Conservation (phyloP, 2,888 invertebrate genomes). For the Eucriotettix oculatus region DNA sequence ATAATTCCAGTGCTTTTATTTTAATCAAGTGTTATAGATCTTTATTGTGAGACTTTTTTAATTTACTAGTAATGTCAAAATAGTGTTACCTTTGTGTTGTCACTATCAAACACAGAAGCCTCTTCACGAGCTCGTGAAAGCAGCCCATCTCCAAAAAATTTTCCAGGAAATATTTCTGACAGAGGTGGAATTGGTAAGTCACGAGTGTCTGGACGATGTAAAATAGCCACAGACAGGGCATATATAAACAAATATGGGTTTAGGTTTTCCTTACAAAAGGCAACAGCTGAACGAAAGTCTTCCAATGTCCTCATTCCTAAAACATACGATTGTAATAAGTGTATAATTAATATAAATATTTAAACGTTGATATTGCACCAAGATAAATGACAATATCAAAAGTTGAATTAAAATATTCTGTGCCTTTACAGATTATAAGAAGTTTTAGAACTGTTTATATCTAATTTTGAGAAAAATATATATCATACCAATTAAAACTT, state of each 20-base stretch:
- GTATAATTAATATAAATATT: not conserved
- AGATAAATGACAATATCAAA: not conserved
- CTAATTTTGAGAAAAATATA: conserved; percentile 9
- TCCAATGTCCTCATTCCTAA: conserved; percentile 50
- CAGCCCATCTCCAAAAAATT: conserved; percentile 59
- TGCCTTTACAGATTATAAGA: too few species aligned
- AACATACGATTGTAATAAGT: conserved; percentile 2
- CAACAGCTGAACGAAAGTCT: conserved; percentile 53
- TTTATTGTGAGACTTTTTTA: not conserved
- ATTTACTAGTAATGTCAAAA: not conserved
- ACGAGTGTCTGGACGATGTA: conserved; percentile 55
- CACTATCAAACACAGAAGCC: conserved; percentile 37
- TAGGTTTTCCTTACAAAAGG: conserved; percentile 51
- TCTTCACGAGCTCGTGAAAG: conserved; percentile 54
- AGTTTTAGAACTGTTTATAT: not conserved
- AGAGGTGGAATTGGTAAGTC: conserved; percentile 53
- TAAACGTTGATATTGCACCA: not conserved
- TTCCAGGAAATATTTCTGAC: conserved; percentile 63
- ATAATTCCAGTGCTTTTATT: too few species aligned
- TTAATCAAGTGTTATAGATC: too few species aligned
- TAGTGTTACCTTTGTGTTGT: not conserved
- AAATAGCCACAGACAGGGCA: conserved; percentile 53
- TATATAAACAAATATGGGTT: conserved; percentile 73
- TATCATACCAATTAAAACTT: conserved; percentile 44
- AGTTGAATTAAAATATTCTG: too few species aligned